Evolutionary conservation across 2,888 invertebrate species (phyloP).

Genomic region (Leucophora obtusa): DNA sequence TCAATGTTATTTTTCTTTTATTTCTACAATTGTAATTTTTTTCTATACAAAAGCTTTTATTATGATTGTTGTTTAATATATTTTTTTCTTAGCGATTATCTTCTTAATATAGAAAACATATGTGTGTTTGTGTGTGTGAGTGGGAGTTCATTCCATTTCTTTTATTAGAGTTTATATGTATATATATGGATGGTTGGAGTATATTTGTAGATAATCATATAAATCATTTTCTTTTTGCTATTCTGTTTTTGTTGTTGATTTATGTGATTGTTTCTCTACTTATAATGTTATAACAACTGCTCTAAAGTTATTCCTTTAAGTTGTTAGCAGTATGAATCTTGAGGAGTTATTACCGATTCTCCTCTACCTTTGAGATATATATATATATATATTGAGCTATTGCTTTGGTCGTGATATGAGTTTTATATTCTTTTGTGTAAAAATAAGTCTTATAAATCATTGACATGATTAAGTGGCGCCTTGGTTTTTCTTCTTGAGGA

Average conservation of each 20-base stretch:
- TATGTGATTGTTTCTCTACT: slow-evolving; percentile 71
- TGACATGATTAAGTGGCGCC: slow-evolving; percentile 64
- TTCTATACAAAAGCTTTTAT: slow-evolving; percentile 56
- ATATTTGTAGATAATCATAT: slow-evolving; percentile 56
- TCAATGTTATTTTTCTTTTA: slow-evolving; percentile 10
- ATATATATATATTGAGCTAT: slow-evolving; percentile 49
- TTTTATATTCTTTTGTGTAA: not conserved
- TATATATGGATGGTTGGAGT: not conserved
- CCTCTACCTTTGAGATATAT: slow-evolving; percentile 37
- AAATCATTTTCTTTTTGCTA: slow-evolving; percentile 69
- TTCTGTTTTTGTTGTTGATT: slow-evolving; percentile 75
- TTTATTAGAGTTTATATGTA: not conserved
- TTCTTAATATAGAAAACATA: slow-evolving; percentile 39
- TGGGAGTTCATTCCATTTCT: not conserved
- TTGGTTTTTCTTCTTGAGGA: slow-evolving; percentile 5
- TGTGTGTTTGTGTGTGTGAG: slow-evolving; percentile 6
- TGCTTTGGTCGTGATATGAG: slow-evolving; percentile 3
- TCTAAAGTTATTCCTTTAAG: not conserved
- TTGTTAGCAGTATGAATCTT: not conserved
- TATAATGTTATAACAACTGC: slow-evolving; percentile 18
- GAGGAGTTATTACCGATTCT: slow-evolving; percentile 45
- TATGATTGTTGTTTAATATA: slow-evolving; percentile 59
- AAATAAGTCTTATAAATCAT: slow-evolving; percentile 62
- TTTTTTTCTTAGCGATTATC: slow-evolving; percentile 42
- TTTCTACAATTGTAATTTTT: slow-evolving; percentile 15